These are phyloP conservation scores for Timandra comae DNA, from an alignment of 2,888 invertebrate species.

Conservation along the genomic window DNA sequence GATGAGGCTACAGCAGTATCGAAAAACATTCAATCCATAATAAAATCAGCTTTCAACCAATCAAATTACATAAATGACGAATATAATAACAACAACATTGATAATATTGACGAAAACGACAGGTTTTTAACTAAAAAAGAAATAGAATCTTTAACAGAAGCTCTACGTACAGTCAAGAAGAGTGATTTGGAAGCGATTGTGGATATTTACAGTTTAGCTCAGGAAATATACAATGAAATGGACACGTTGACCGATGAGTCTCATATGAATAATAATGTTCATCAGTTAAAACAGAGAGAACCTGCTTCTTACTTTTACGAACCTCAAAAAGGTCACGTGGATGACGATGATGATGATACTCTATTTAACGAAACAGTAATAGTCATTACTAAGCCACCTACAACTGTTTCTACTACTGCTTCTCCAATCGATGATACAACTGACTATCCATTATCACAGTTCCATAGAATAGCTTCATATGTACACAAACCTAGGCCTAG, in stretches of 20 bases:
- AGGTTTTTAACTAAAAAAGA: constrained; percentile 54
- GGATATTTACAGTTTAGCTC: constrained; percentile 61
- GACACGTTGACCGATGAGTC: constrained; percentile 32
- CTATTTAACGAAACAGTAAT: constrained; percentile 11
- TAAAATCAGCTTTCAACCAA: too few relatives aligned
- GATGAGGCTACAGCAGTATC: too few relatives aligned
- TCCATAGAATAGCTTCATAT: constrained; percentile 46
- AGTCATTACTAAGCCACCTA: constrained; percentile 25
- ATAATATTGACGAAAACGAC: constrained; percentile 26
- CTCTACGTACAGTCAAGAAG: constrained; percentile 54
- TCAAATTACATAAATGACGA: too few relatives aligned
- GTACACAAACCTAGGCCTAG: constrained; percentile 21
- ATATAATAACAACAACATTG: too few relatives aligned
- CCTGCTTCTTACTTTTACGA: constrained; percentile 43
- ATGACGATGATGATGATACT: constrained; percentile 9
- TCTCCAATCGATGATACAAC: too few relatives aligned
- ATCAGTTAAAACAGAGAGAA: constrained; percentile 12
- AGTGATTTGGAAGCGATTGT: constrained; percentile 62
- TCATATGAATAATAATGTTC: constrained; percentile 22
- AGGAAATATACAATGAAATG: constrained; percentile 61
- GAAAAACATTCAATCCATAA: too few relatives aligned
- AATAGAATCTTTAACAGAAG: constrained; percentile 47
- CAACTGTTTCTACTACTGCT: too few relatives aligned
- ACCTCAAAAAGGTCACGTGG: constrained; percentile 30
- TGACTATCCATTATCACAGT: constrained; percentile 43